phyloP scores from a whole-genome alignment of 1,140 invertebrate genomes.

The Daktulosphaira vitifoliae region DNA sequence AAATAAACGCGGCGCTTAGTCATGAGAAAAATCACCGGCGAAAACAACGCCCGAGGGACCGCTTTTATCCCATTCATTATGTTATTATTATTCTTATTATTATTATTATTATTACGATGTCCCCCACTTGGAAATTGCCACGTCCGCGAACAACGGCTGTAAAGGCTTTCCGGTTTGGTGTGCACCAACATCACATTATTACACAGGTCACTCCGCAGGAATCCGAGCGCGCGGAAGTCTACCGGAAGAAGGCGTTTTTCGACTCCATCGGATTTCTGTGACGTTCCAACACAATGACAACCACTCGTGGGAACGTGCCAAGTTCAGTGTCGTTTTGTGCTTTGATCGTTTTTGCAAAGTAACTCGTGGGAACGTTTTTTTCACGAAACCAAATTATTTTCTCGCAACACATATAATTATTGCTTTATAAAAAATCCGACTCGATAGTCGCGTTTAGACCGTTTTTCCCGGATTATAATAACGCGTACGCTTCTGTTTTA shows the following conservation, averaged over 20 bases:
- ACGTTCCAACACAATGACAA: background rate
- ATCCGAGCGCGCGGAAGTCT: conserved; percentile 21
- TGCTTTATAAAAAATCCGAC: too few relatives aligned
- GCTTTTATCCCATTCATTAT: conserved; percentile 7
- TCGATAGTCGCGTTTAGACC: too few relatives aligned
- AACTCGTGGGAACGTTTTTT: too few relatives aligned
- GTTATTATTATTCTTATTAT: conserved; percentile 4
- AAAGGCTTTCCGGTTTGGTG: conserved; percentile 24
- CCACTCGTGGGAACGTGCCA: conserved; percentile 30
- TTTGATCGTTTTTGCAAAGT: too few relatives aligned
- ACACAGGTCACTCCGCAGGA: conserved; percentile 9
- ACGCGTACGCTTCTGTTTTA: too few relatives aligned
- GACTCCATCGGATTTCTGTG: conserved; percentile 14
- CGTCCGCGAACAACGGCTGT: background rate
- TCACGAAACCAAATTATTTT: too few relatives aligned
- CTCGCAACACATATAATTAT: too few relatives aligned
- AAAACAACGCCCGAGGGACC: too few relatives aligned
- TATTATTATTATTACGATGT: conserved; percentile 9
- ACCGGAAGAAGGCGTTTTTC: conserved; percentile 33
- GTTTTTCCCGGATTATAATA: too few relatives aligned
- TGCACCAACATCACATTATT: too few relatives aligned
- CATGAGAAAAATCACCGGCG: conserved; percentile 21
- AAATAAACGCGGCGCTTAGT: conserved; percentile 20
- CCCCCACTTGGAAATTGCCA: conserved; percentile 12
- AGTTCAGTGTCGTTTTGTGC: background rate